Conservation (phyloP, 1,140 invertebrate species). For the Drosophila cardini region DNA sequence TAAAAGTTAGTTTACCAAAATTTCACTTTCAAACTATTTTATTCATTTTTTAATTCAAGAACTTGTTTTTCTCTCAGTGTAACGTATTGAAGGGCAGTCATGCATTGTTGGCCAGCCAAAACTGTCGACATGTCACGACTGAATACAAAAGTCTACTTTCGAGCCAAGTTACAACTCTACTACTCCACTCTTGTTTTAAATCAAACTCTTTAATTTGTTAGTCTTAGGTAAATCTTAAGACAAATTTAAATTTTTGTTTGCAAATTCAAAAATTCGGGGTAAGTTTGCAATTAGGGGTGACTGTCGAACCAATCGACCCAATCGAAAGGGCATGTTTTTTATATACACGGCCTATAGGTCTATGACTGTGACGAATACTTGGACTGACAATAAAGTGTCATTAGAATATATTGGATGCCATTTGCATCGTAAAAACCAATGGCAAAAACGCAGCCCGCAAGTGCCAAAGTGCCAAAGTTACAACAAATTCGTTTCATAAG, state of each 20-base stretch:
- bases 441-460: slow-evolving; percentile 60
- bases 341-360: slow-evolving; percentile 1
- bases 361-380: slow-evolving; percentile 73
- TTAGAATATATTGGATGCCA: slow-evolving; percentile 65
- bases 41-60: no score
- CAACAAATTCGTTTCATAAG: slow-evolving; percentile 77
- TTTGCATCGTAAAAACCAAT: slow-evolving; percentile 68
- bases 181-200: not conserved
- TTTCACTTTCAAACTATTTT: no score
- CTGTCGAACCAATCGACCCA: slow-evolving; percentile 1
- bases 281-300: slow-evolving; percentile 42
- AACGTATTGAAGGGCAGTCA: slow-evolving; percentile 77
- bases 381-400: slow-evolving; percentile 61
- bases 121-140: slow-evolving; percentile 67
- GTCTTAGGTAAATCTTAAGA: slow-evolving; percentile 14
- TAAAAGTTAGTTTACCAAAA: no score
- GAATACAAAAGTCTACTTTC: slow-evolving; percentile 36
- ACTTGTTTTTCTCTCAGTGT: no score
- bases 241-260: slow-evolving; percentile 24
- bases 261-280: slow-evolving; percentile 8
- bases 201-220: slow-evolving; percentile 10
- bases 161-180: slow-evolving; percentile 13
- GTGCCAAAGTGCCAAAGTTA: slow-evolving; percentile 72
- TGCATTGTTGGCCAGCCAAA: slow-evolving; percentile 79
- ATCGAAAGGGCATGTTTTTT: slow-evolving; percentile 8